Conservation (phyloP, 2,888 invertebrate species). For the Campoplex nolae region DNA sequence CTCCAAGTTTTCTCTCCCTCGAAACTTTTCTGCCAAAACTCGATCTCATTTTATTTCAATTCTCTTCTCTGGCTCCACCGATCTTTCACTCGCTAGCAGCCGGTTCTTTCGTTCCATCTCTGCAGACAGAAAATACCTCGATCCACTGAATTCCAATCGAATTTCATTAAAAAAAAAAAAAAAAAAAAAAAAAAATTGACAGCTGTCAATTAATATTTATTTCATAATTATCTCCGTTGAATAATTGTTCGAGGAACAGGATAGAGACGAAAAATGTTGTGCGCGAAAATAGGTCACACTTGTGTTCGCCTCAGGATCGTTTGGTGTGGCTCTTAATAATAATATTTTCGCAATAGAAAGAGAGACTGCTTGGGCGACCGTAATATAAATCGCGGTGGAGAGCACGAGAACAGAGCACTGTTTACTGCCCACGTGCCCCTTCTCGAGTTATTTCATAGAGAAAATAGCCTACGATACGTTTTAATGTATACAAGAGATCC, state of each 20-base stretch:
- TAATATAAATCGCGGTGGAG: slow-evolving; percentile 53
- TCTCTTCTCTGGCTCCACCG: slow-evolving; percentile 49
- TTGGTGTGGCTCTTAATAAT: slow-evolving; percentile 53
- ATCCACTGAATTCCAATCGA: too few relatives aligned
- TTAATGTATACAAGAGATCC: slow-evolving; percentile 45
- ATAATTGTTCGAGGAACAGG: slow-evolving; percentile 19
- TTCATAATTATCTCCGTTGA: background rate
- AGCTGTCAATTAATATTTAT: background rate
- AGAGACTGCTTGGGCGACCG: slow-evolving; percentile 57
- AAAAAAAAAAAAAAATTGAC: background rate
- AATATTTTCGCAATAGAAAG: slow-evolving; percentile 69
- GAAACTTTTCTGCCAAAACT: slow-evolving; percentile 47
- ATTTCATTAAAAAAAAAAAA: too few relatives aligned
- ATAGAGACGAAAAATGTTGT: slow-evolving; percentile 39
- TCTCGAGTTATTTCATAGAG: slow-evolving; percentile 60
- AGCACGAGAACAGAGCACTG: slow-evolving; percentile 33
- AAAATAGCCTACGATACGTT: slow-evolving; percentile 44
- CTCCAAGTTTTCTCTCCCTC: slow-evolving; percentile 46
- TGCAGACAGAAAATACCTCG: background rate
- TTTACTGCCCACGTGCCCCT: slow-evolving; percentile 62
- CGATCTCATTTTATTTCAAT: slow-evolving; percentile 22
- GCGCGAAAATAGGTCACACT: slow-evolving; percentile 69
- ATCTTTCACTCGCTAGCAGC: background rate
- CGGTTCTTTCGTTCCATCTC: background rate
- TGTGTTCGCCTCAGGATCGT: slow-evolving; percentile 50